Evolutionary conservation across 2,797 vertebrate species (phyloP), one percentile per base, ranked within the genome.

Genomic region (Spinibarbus caldwelli): DNA sequence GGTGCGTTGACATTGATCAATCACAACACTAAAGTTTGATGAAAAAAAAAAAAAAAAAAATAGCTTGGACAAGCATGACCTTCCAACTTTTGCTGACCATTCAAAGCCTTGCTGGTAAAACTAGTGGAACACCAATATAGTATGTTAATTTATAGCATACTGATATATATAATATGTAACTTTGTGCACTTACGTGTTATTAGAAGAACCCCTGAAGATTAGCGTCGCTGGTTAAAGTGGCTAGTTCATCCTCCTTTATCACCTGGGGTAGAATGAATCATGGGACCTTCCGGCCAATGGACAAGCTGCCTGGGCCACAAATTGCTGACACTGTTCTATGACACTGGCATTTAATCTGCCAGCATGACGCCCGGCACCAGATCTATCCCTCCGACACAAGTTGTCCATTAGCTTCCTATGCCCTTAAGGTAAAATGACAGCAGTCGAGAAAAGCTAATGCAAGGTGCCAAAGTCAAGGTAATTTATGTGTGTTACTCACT

Each of bases 381-480:
- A 66, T 86, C 62, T 31, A 78, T 82, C 75, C 49, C 31, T 66
- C 75, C 49, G 49, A 79, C 82, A 83, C 43, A 43, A 71, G 78
- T 85, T 87, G 82, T 85, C 86, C 79, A 85, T 83, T 83, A 87
- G 83, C 75, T 87, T 77, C 10, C 31, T 6, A 31, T 77, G 79
- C 83, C 82, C 66, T 41, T 11, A 85, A 86, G 85, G 41, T 85
- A 88, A 85, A 70, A 76, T 68, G 52, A 72, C 12, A 66, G 59
- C 49, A 59, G 73, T 45, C 34, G 68, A 80, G 49, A 82, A 59
- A 85, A 76, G 73, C 87, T 78, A 88, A 82, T 72, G 78, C 64
- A 78, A 66, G 15, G 49, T 80, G 80, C 76, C 78, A 82, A 86
- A 73, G 75, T 85, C 68, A 72, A 85, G 76, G 72, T 79, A 79